Conservation (phyloP, 2,797 vertebrate genomes). For the Mormyrops boulengeri region DNA sequence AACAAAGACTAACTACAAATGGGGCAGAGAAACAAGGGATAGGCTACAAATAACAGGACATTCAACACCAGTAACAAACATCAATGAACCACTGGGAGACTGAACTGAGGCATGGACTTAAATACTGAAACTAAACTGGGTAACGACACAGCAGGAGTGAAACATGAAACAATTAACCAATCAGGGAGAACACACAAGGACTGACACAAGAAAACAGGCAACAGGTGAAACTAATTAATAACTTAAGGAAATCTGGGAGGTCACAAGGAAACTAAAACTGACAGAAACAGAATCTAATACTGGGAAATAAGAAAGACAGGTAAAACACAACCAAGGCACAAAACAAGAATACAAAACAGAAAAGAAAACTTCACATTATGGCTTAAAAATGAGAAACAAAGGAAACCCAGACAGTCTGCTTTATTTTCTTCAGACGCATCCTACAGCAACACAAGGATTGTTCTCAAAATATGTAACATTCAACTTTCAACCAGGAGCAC, state of each 20-base stretch:
- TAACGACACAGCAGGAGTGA: neutral
- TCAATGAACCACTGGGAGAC: neutral
- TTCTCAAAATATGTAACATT: neutral
- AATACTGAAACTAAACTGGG: neutral
- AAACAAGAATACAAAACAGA: neutral
- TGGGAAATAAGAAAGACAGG: neutral
- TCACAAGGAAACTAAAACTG: neutral
- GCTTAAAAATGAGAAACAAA: neutral
- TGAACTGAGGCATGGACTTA: neutral
- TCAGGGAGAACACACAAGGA: neutral
- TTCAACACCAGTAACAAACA: neutral
- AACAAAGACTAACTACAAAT: neutral
- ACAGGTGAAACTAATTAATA: neutral
- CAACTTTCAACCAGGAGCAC: neutral
- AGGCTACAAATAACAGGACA: neutral
- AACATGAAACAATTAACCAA: neutral
- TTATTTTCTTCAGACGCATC: neutral
- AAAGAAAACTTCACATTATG: neutral
- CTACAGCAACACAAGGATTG: neutral
- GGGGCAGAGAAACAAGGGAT: neutral
- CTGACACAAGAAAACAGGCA: neutral
- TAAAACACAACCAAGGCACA: neutral
- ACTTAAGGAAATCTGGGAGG: neutral
- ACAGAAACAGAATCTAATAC: neutral
- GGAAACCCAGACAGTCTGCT: neutral